phyloP scores from a whole-genome alignment of 2,797 vertebrate species.

The Hyperoplus immaculatus region DNA sequence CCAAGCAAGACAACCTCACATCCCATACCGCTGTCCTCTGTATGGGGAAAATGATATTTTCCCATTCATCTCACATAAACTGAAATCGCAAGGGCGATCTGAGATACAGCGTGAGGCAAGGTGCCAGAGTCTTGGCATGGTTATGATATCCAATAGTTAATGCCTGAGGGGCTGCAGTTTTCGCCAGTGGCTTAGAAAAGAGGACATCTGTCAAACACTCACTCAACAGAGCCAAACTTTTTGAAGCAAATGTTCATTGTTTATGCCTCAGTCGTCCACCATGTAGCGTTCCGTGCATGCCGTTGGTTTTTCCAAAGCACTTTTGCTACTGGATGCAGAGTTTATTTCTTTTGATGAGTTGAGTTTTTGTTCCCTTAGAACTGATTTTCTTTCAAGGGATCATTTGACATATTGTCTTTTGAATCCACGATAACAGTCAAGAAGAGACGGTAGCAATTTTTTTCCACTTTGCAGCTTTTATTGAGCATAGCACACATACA shows the following conservation, averaged over 20 bases:
- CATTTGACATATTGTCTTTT: constrained; percentile 67
- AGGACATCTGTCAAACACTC: constrained; percentile 59
- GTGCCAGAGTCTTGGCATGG: constrained; percentile 63
- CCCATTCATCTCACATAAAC: constrained; percentile 77
- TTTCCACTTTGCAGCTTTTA: constrained; percentile 60
- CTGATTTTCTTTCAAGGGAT: constrained; percentile 47
- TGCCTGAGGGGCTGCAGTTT: constrained; percentile 41
- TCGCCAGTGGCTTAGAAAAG: constrained; percentile 49
- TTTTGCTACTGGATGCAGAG: constrained; percentile 23
- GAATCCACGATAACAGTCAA: constrained; percentile 48
- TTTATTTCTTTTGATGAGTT: constrained; percentile 36
- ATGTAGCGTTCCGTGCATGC: constrained; percentile 3
- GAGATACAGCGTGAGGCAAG: constrained; percentile 60
- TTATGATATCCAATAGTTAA: constrained; percentile 48
- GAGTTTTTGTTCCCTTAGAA: constrained; percentile 31
- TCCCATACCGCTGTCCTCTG: constrained; percentile 69
- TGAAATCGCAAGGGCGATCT: constrained; percentile 70
- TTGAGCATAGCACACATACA: constrained; percentile 73
- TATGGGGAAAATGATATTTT: constrained; percentile 50
- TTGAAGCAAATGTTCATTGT: constrained; percentile 16
- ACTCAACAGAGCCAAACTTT: constrained; percentile 46
- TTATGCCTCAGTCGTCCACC: constrained; percentile 39
- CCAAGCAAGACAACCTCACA: constrained; percentile 66
- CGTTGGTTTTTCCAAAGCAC: constrained; percentile 14
- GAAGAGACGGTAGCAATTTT: constrained; percentile 49